Evolutionary conservation across 2,888 invertebrate species (phyloP).

Genomic region (Drosophila formosana): DNA sequence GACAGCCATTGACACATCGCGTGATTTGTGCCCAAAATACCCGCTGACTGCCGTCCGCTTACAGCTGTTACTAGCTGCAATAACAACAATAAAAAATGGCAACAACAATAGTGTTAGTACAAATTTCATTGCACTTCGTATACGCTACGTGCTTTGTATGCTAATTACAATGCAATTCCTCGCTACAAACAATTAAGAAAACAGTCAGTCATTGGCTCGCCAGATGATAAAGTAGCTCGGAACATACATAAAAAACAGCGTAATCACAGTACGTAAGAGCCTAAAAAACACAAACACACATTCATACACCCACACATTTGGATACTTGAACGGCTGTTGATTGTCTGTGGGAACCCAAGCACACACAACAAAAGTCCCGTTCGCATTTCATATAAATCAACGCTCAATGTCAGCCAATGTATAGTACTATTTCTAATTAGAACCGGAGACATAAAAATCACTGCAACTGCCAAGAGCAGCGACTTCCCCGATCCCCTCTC

Average conservation of each 20-base stretch:
- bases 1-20: neutral
- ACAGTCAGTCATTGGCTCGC: slow-evolving; percentile 55
- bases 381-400: slow-evolving; percentile 71
- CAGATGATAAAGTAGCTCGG: slow-evolving; percentile 35
- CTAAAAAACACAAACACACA: slow-evolving; percentile 7
- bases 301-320: neutral
- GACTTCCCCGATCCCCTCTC: neutral
- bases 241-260: slow-evolving; percentile 13
- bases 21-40: neutral
- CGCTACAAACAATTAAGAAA: slow-evolving; percentile 59
- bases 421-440: slow-evolving; percentile 69
- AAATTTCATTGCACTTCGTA: slow-evolving; percentile 64
- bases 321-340: slow-evolving; percentile 13
- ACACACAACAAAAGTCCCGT: slow-evolving; percentile 36
- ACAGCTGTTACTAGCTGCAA: slow-evolving; percentile 31
- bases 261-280: slow-evolving; percentile 14
- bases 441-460: slow-evolving; percentile 76
- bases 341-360: slow-evolving; percentile 63
- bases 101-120: slow-evolving; percentile 59
- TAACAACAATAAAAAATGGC: slow-evolving; percentile 8
- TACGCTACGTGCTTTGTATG: slow-evolving; percentile 72
- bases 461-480: slow-evolving; percentile 44
- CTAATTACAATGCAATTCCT: slow-evolving; percentile 59
- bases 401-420: slow-evolving; percentile 70
- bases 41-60: neutral